Conservation (phyloP, 1,140 invertebrate genomes). For the Parapsyche elsis region DNA sequence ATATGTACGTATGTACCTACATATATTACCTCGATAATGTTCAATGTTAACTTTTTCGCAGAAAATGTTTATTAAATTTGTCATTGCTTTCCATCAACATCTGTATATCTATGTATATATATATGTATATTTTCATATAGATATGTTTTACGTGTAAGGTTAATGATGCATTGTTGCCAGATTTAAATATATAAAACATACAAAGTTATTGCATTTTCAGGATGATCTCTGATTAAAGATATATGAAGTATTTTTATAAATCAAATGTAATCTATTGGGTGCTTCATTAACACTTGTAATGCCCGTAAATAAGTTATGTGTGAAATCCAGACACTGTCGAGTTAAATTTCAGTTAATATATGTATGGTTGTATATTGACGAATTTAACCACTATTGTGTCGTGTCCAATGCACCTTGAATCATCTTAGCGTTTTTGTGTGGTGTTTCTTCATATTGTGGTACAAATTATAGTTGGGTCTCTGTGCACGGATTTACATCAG, state of each 20-base stretch:
- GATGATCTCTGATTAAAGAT: not conserved
- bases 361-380: too few species aligned
- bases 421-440: constrained; percentile 9
- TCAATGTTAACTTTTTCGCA: too few species aligned
- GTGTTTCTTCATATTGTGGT: constrained; percentile 6
- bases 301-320: not conserved
- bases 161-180: not conserved
- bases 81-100: too few species aligned
- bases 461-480: constrained; percentile 16
- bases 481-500: constrained; percentile 25
- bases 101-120: not conserved
- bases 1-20: too few species aligned
- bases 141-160: not conserved
- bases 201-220: not conserved
- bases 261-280: not conserved
- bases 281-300: not conserved
- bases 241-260: not conserved
- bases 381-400: too few species aligned
- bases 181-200: not conserved
- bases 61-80: too few species aligned
- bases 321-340: not conserved
- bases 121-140: not conserved
- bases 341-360: too few species aligned
- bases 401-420: too few species aligned
- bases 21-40: too few species aligned